Percentiles rank a stretch among this genome's conserved stretches.
These are phyloP conservation scores for Cotesia glomerata DNA, from an alignment of 1,140 invertebrate genomes.

Conservation along the genomic window DNA sequence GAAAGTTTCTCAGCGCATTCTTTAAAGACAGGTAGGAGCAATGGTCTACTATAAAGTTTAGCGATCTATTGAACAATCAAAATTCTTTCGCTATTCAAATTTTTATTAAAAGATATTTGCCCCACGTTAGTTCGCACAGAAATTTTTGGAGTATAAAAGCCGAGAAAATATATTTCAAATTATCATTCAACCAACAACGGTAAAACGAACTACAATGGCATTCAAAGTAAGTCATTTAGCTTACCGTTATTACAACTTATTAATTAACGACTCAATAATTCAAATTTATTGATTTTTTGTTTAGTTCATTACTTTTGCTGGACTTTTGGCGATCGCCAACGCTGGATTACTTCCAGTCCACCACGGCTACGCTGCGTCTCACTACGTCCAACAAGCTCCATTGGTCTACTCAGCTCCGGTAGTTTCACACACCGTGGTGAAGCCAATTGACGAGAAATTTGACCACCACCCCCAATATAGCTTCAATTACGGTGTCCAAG, in stretches of 20 bases:
- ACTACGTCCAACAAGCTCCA: constrained; percentile 33
- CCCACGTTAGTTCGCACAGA: not conserved
- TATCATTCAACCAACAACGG: not conserved
- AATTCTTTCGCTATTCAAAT: not conserved
- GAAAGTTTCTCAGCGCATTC: too few relatives aligned
- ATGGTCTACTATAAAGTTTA: too few relatives aligned
- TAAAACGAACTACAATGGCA: constrained; percentile 23
- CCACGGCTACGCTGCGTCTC: constrained; percentile 10
- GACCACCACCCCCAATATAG: constrained; percentile 29
- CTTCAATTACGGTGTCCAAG: constrained; percentile 24
- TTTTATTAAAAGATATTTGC: not conserved
- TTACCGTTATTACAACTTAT: not conserved
- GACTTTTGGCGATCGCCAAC: constrained; percentile 54
- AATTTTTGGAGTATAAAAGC: constrained; percentile 2
- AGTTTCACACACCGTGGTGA: not conserved
- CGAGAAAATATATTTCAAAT: not conserved
- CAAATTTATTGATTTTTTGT: constrained; percentile 25
- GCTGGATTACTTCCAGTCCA: constrained; percentile 47
- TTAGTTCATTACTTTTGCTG: constrained; percentile 58
- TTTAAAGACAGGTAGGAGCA: too few relatives aligned
- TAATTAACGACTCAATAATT: not conserved
- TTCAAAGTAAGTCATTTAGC: constrained; percentile 22
- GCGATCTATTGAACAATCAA: too few relatives aligned
- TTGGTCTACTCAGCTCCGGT: constrained; percentile 12
- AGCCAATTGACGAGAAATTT: constrained; percentile 17